Conservation (phyloP, 2,113 vertebrate species). For the Mormyrus iriodes region DNA sequence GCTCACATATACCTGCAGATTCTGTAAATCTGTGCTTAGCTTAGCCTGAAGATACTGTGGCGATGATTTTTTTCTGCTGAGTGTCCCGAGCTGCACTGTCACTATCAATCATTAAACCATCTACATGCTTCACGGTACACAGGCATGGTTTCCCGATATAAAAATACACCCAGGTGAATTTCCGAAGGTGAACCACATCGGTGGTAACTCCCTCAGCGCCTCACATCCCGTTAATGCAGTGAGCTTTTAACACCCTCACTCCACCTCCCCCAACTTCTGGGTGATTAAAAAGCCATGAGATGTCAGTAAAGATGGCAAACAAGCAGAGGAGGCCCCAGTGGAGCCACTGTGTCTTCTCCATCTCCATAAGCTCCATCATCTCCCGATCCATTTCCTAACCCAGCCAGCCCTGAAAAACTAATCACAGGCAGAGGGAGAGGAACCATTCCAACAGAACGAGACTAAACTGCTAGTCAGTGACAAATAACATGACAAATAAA, state of each 20-base stretch:
- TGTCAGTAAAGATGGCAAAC: constrained; percentile 44
- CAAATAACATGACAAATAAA: neutral
- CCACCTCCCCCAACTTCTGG: neutral
- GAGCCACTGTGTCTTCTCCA: constrained; percentile 56
- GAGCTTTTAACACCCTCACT: neutral
- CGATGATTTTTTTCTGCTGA: neutral
- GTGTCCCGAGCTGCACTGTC: neutral
- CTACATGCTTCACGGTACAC: neutral
- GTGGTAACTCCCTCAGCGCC: neutral
- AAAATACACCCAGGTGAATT: neutral
- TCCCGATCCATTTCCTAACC: constrained; percentile 38
- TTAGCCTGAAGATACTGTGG: neutral
- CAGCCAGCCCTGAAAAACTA: neutral
- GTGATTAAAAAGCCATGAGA: constrained; percentile 44
- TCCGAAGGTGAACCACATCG: too few species aligned
- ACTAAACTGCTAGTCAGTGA: neutral
- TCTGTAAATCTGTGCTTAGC: neutral
- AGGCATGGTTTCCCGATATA: neutral
- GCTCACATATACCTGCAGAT: neutral
- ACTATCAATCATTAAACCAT: neutral
- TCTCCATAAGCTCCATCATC: constrained; percentile 58
- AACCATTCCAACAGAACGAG: neutral
- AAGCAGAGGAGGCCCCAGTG: constrained; percentile 21
- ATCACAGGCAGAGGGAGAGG: neutral
- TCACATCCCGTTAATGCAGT: neutral